Evolutionary conservation across 2,888 invertebrate species (phyloP).

Genomic region (Choristoneura rosaceana): DNA sequence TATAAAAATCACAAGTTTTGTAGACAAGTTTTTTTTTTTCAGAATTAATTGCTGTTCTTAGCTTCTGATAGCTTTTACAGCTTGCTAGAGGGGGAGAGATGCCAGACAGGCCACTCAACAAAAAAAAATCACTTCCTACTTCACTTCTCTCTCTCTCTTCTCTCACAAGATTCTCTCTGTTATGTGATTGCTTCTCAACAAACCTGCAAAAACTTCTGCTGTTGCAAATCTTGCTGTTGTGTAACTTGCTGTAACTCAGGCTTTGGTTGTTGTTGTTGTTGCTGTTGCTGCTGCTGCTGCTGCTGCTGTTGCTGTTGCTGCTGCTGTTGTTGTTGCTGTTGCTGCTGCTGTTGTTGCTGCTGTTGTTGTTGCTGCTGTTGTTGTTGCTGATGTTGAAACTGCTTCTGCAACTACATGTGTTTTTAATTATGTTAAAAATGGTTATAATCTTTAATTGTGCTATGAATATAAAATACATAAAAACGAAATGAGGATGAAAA

Average conservation of each 20-base stretch:
- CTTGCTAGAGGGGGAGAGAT: too few relatives aligned
- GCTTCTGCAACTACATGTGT: conserved; percentile 67
- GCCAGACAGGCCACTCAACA: too few relatives aligned
- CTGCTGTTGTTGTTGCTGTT: conserved; percentile 75
- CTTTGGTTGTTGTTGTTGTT: conserved; percentile 61
- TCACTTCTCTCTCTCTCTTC: too few relatives aligned
- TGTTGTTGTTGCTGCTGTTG: conserved; percentile 74
- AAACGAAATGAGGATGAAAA: too few relatives aligned
- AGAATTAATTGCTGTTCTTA: too few relatives aligned
- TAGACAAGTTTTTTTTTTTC: too few relatives aligned
- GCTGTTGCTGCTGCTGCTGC: conserved; percentile 59
- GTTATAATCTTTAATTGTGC: not conserved
- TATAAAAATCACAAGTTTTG: not conserved
- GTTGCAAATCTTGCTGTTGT: conserved; percentile 80
- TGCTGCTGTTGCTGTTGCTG: conserved; percentile 75
- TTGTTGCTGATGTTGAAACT: conserved; percentile 57
- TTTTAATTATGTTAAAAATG: not conserved
- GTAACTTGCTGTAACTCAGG: conserved; percentile 75
- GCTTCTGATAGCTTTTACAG: too few relatives aligned
- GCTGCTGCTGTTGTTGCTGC: conserved; percentile 72
- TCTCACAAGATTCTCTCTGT: too few relatives aligned
- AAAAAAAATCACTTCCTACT: too few relatives aligned
- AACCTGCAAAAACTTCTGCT: conserved; percentile 80
- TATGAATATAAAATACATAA: not conserved
- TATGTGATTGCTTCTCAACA: not conserved